Conservation (phyloP, 23 tunicate species). For the Trididemnum nubilum region DNA sequence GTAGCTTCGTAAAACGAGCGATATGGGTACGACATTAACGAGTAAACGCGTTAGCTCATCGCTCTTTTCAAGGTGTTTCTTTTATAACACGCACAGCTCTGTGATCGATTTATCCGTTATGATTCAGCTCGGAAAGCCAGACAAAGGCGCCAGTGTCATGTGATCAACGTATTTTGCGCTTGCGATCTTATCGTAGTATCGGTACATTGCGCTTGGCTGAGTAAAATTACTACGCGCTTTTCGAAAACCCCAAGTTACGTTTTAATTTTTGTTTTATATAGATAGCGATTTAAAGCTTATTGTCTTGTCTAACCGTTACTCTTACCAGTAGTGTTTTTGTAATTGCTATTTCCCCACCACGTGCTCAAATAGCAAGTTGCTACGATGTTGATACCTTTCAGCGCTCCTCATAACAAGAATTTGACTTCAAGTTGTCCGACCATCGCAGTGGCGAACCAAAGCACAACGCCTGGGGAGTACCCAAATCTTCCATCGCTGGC, state of each 20-base stretch:
- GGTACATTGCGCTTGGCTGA: conserved; percentile 25
- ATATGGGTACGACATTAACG: neutral
- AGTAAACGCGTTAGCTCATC: neutral
- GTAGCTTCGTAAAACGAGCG: neutral
- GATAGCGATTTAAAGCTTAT: neutral
- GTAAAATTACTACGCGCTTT: conserved; percentile 14
- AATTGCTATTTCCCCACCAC: too few relatives aligned
- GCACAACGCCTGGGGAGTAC: neutral
- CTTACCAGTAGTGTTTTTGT: neutral
- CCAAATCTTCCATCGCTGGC: conserved; percentile 16
- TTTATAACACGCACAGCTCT: conserved; percentile 5
- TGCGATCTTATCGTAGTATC: neutral
- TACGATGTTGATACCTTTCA: too few relatives aligned
- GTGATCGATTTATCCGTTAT: neutral
- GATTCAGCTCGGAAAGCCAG: neutral
- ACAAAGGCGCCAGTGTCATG: neutral
- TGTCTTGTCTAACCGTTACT: too few relatives aligned
- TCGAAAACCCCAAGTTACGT: neutral
- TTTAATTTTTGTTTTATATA: neutral
- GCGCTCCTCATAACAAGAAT: neutral
- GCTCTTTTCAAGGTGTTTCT: conserved; percentile 16
- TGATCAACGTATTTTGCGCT: conserved; percentile 1
- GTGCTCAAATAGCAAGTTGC: too few relatives aligned
- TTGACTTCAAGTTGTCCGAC: neutral
- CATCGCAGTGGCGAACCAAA: neutral